Evolutionary conservation across 1,140 invertebrate genomes (phyloP).

Genomic region (Sarcophaga bullata): DNA sequence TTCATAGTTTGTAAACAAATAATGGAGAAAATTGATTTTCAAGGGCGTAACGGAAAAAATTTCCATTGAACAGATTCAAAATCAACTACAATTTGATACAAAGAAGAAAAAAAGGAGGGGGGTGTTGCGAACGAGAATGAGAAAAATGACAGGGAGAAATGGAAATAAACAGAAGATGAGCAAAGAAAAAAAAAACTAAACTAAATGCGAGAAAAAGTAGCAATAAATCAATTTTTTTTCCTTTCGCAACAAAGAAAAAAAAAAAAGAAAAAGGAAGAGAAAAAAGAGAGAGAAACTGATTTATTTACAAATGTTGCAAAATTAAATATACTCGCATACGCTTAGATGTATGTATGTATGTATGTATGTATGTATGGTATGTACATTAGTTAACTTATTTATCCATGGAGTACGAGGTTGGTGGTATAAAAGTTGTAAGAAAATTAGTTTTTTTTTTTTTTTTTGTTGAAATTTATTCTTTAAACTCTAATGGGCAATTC

Average conservation of each 20-base stretch:
- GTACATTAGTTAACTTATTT: too few species aligned
- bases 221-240: conserved; percentile 6
- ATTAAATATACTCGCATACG: not conserved
- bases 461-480: too few species aligned
- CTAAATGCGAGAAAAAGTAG: conserved; percentile 3
- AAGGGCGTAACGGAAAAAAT: not conserved
- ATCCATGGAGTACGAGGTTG: too few species aligned
- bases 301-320: not conserved
- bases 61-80: too few species aligned
- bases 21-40: not conserved
- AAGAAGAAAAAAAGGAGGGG: too few species aligned
- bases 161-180: not conserved
- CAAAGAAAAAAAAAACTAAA: too few species aligned
- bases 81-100: too few species aligned
- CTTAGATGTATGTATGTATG: not conserved
- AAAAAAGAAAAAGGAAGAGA: too few species aligned
- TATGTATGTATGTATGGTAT: not conserved
- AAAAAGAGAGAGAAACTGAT: not conserved
- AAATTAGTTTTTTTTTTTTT: too few species aligned
- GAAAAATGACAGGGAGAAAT: not conserved
- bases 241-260: not conserved
- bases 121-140: too few species aligned
- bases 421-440: too few species aligned
- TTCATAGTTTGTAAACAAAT: conserved; percentile 22
- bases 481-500: too few species aligned